Evolutionary conservation across 2,113 vertebrate genomes (phyloP).

Genomic region (Mirza zaza): DNA sequence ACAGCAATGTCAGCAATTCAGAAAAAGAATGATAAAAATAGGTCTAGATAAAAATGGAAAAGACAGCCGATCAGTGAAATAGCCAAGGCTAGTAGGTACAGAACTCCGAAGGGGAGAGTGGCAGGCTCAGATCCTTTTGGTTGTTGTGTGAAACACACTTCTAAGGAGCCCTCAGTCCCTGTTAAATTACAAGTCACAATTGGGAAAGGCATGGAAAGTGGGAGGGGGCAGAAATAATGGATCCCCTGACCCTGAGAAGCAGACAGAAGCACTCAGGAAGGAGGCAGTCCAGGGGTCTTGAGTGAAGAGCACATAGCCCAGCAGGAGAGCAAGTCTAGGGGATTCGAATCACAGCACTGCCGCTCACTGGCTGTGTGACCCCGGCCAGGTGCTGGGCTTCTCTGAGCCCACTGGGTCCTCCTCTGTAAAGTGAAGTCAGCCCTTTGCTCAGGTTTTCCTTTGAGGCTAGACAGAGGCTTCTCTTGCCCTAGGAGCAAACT

Average conservation of each 20-base stretch:
- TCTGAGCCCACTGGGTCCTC: background rate
- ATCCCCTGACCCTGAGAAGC: no score
- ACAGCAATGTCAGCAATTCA: background rate
- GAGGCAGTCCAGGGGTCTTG: background rate
- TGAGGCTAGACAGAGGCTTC: background rate
- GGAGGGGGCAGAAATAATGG: background rate
- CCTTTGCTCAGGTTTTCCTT: background rate
- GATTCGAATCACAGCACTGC: background rate
- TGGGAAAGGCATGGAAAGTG: background rate
- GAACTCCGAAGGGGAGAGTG: background rate
- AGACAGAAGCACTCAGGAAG: background rate
- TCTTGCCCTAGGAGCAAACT: background rate
- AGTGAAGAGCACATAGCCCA: background rate
- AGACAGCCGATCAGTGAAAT: background rate
- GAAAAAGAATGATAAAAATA: background rate
- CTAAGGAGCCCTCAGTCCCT: background rate
- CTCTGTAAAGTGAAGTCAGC: background rate
- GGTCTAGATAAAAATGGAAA: background rate
- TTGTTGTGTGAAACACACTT: background rate
- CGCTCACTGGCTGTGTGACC: background rate
- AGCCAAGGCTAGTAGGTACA: no score
- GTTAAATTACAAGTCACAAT: background rate
- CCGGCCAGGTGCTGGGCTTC: accelerated
- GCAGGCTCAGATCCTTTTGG: background rate
- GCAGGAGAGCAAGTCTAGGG: background rate